Conservation (phyloP, 2,888 invertebrate species). For the Petrolisthes cinctipes region DNA sequence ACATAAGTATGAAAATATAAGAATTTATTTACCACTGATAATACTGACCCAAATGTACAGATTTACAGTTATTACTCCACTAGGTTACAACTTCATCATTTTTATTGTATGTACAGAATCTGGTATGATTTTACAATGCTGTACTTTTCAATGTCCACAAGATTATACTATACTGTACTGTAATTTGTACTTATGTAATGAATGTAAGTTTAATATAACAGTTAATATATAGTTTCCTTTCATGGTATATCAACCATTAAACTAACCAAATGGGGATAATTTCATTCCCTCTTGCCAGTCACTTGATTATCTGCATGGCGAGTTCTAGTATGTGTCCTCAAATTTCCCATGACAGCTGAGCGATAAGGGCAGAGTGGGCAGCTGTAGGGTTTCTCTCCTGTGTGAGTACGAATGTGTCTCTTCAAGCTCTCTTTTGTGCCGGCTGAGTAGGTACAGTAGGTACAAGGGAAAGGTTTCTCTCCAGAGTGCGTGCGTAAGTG, state of each 20-base stretch:
- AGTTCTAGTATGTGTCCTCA: slow-evolving; percentile 32
- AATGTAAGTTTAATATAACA: too few species aligned
- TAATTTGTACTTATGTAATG: too few species aligned
- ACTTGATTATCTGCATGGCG: slow-evolving; percentile 26
- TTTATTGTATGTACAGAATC: too few species aligned
- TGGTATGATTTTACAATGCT: too few species aligned
- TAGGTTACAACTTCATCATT: too few species aligned
- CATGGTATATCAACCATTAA: neutral
- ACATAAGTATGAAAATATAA: too few species aligned
- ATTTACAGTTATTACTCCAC: too few species aligned
- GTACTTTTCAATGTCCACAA: too few species aligned
- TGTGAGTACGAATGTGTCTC: slow-evolving; percentile 50
- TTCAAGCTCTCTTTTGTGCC: slow-evolving; percentile 43
- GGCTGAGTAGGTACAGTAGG: slow-evolving; percentile 46
- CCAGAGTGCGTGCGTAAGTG: slow-evolving; percentile 52
- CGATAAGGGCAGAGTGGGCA: slow-evolving; percentile 50
- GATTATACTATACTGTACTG: too few species aligned
- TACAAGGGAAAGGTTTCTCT: slow-evolving; percentile 50
- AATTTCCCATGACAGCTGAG: slow-evolving; percentile 29
- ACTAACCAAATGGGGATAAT: neutral
- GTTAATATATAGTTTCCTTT: too few species aligned
- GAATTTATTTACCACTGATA: too few species aligned
- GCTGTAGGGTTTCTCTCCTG: slow-evolving; percentile 49
- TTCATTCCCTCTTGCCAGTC: neutral
- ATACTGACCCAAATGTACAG: too few species aligned